Base-by-base conservation (phyloP, 2,888 invertebrate genomes). In the Amaurobius ferox region DNA sequence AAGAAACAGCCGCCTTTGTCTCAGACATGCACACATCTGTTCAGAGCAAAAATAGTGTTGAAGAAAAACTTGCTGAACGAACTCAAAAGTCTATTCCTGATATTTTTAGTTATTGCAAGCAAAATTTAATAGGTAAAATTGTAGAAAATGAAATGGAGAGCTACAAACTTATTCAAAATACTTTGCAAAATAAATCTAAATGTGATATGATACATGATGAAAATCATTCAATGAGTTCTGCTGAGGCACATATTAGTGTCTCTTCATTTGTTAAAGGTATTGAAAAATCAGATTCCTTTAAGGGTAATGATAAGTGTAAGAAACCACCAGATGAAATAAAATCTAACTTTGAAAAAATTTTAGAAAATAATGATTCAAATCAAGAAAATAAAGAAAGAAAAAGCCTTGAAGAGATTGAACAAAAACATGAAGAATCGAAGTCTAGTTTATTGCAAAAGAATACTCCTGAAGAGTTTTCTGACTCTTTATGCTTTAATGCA, bases 261-360 rank as follows among this genome's bases (percentile, higher is more conserved):
- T 85, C 83, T n/a, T 77, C 83, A 23, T 55, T 77, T 67, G 71
- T 85, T 2, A 85, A 44, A 72, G 72, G 40, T 67, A 23, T 72
- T n/a, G 76, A 85, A 26, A 66, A 48, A 19, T 71, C 77, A 71
- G 72, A 77, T 28, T 32, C 66, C 19, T 55, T 71, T n/a, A 68
- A 62, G 62, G 40, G 6, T 40, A 26, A 61, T 16, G 83, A 85
- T 23, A 66, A 72, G 29, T 16, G 23, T 16, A 11, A n/a, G 35
- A 71, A 35, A 62, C 11, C 29, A 16, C 35, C 39, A 23, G 81
- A 80, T 6, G 66, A 76, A 1, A 26, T 6, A 40, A 72, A 73
- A 61, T 6, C 5, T 62, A 30, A 19, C 32, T 19, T 55, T 16
- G 64, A 35, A n/a, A 40, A 71, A 61, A 16, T 23, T 35, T 19